Percentiles rank a stretch among this genome's conserved stretches.
These are phyloP conservation scores for Atrichornis clamosus DNA, from an alignment of 2,113 vertebrate genomes.

Conservation along the genomic window DNA sequence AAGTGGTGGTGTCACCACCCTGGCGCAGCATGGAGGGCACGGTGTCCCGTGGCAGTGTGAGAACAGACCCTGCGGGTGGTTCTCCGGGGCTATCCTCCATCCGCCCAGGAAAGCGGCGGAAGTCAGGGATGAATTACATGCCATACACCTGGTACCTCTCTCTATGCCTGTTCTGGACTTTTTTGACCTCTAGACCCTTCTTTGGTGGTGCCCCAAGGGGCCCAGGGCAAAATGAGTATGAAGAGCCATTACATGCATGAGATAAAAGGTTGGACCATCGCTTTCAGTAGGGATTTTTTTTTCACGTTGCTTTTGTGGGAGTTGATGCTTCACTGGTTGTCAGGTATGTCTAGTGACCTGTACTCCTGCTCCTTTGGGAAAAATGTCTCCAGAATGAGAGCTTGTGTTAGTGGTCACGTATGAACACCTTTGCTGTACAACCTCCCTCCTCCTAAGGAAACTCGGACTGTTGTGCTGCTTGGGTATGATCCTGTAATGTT, in stretches of 20 bases:
- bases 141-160: not conserved
- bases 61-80: accelerated
- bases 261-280: not conserved
- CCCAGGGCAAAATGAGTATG: not conserved
- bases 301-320: constrained; percentile 4
- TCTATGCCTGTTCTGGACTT: not conserved
- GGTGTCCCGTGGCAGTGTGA: not conserved
- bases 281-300: not conserved
- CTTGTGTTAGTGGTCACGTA: not conserved
- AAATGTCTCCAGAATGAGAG: not conserved
- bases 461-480: not conserved
- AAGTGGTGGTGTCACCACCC: not conserved
- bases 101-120: accelerated
- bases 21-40: not conserved
- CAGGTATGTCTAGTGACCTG: constrained; percentile 8
- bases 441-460: not conserved
- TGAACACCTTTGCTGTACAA: not conserved
- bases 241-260: not conserved
- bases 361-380: not conserved
- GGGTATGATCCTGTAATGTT: not conserved
- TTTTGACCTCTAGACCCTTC: not conserved
- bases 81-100: not conserved
- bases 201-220: not conserved
- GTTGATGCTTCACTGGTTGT: constrained; percentile 33
- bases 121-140: not conserved